Base-by-base conservation (phyloP, 2,888 invertebrate species). In the Piscicola geometra region DNA sequence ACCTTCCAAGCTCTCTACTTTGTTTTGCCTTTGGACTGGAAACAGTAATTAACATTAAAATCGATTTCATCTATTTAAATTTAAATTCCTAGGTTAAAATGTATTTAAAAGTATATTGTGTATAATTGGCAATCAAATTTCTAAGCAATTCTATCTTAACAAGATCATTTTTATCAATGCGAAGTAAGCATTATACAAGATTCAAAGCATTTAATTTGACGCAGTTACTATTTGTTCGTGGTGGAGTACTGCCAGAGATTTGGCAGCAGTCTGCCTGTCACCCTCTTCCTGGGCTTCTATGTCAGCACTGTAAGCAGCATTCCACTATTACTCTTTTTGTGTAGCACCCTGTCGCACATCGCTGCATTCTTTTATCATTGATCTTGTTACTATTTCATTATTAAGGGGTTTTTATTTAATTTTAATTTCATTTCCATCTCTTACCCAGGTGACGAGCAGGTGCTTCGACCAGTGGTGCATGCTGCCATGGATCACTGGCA, bases 231-330 rank as follows among this genome's bases (percentile, higher is more conserved):
- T 85, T 93, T 93, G 86, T 89, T 89, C 78, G 88, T 94, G 74
- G 91, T 91, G 1, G 89, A 89, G 79, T 94, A 94, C 86, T 94
- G 94, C 87, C 90, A 91, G 83, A 90, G 90, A 80, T 93, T 92
- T 86, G 92, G 91, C 81, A 91, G 91, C 86, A 89, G 93, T 81
- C 94, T 95, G 81, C 94, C 94, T 21, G 86, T 95, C 80, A 93
- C 94, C 5, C 94, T 95, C 85, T 93, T 95, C 77, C 88, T 95
- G 81, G 94, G 94, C 81, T 95, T 95, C 88, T 95, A 94, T 86
- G 94, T 95, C 74, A 90, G 92, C 12, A 56, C 5, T 56, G 60
- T 56, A 25, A 47, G 50, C 9, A 3, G 3, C n/a, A 18, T 18
- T 5, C n/a, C 12, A 21, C 60, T 5, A 15, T 56, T 56, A 15